Percentiles rank a stretch among this genome's conserved stretches.
Conservation (phyloP, 2,888 invertebrate species). For the Gortyna flavago region DNA sequence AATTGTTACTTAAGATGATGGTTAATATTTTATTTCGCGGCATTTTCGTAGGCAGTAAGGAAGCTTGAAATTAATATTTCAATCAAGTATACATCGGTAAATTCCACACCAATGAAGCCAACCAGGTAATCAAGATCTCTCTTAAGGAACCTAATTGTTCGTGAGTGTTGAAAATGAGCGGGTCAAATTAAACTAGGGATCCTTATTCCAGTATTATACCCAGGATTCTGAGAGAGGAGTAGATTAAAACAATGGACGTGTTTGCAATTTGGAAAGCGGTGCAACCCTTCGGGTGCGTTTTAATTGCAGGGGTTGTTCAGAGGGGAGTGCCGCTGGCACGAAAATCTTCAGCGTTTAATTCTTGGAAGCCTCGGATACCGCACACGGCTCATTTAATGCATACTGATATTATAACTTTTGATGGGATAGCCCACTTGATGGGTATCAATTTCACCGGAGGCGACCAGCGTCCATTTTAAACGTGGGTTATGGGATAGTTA, state of each 20-base stretch:
- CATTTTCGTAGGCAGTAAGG: slow-evolving; percentile 68
- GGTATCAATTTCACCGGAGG: slow-evolving; percentile 41
- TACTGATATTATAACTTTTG: slow-evolving; percentile 75
- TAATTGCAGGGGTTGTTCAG: slow-evolving; percentile 85
- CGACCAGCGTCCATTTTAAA: slow-evolving; percentile 25
- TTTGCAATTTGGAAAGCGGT: slow-evolving; percentile 86
- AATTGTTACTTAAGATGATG: slow-evolving; percentile 16
- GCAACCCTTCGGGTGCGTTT: slow-evolving; percentile 89
- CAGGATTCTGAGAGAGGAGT: slow-evolving; percentile 80
- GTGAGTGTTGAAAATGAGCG: slow-evolving; percentile 46
- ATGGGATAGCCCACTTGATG: slow-evolving; percentile 53
- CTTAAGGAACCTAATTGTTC: slow-evolving; percentile 47
- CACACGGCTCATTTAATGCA: slow-evolving; percentile 77
- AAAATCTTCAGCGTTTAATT: slow-evolving; percentile 80
- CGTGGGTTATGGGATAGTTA: slow-evolving; percentile 17
- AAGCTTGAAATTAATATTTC: slow-evolving; percentile 84
- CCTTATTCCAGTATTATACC: slow-evolving; percentile 80
- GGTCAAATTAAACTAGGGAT: slow-evolving; percentile 75
- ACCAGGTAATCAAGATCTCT: slow-evolving; percentile 73
- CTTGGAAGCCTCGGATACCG: slow-evolving; percentile 73
- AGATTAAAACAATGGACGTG: slow-evolving; percentile 89
- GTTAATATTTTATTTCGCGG: slow-evolving; percentile 26
- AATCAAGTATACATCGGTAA: slow-evolving; percentile 76
- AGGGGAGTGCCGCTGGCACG: slow-evolving; percentile 71
- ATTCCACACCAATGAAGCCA: slow-evolving; percentile 71